Evolutionary conservation across 2,797 vertebrate genomes (phyloP).

Genomic region (Takifugu ocellatus): DNA sequence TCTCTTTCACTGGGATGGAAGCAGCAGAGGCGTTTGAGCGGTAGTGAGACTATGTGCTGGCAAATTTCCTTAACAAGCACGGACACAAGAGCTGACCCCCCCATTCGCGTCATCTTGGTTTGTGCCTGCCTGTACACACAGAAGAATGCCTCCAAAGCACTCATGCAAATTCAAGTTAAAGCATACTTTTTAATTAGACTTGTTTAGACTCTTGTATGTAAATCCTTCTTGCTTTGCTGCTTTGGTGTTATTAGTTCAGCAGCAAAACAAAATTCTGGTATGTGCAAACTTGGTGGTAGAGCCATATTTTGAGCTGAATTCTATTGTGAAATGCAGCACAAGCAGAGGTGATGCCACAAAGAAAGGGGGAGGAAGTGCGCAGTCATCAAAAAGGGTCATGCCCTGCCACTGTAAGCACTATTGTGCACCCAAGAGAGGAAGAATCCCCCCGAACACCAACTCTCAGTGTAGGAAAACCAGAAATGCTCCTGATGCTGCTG

Average conservation of each 20-base stretch:
- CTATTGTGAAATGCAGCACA: not conserved
- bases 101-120: constrained; percentile 51
- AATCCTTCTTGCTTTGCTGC: too few relatives aligned
- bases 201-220: too few relatives aligned
- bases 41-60: constrained; percentile 12
- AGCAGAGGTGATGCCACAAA: constrained; percentile 44
- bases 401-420: constrained; percentile 64
- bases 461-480: constrained; percentile 31
- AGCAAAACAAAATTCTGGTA: too few relatives aligned
- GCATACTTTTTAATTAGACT: too few relatives aligned
- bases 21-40: constrained; percentile 7
- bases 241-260: too few relatives aligned
- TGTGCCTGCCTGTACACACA: not conserved
- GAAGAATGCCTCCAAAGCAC: constrained; percentile 22
- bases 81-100: constrained; percentile 65
- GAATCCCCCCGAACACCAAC: constrained; percentile 41
- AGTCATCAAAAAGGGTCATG: constrained; percentile 70
- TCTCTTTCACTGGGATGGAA: constrained; percentile 12
- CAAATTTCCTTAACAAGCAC: constrained; percentile 43
- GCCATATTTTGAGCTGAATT: too few relatives aligned
- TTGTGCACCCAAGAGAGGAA: constrained; percentile 42
- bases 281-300: too few relatives aligned
- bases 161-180: constrained; percentile 3
- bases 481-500: constrained; percentile 25
- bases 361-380: constrained; percentile 44